phyloP scores from a whole-genome alignment of 2,888 invertebrate species.

The Plebejus anna region DNA sequence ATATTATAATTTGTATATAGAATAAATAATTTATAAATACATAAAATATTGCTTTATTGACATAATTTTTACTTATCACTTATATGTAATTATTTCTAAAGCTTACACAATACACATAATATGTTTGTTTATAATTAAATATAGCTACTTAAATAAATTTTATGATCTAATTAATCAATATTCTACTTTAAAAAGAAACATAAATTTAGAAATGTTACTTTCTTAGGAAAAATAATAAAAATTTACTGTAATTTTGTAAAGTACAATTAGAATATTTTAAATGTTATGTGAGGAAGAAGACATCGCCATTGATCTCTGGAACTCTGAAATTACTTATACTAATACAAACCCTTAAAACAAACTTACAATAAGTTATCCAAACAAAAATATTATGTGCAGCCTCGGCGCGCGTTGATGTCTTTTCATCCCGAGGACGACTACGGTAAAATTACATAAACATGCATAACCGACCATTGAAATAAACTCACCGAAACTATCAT shows the following conservation, averaged over 20 bases:
- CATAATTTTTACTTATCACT: neutral
- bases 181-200: too few species aligned
- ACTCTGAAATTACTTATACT: neutral
- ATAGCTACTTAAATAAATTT: neutral
- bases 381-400: conserved; percentile 29
- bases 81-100: neutral
- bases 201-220: neutral
- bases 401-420: conserved; percentile 72
- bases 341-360: neutral
- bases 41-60: neutral
- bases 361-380: neutral
- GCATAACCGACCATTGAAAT: conserved; percentile 31
- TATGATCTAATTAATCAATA: too few species aligned
- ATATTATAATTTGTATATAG: neutral
- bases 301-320: neutral
- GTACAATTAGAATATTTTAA: neutral
- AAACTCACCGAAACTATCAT: conserved; percentile 60
- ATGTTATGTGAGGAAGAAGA: neutral
- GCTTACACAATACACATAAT: neutral
- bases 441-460: conserved; percentile 8
- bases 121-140: neutral
- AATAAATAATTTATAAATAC: neutral
- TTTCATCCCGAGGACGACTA: conserved; percentile 46
- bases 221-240: neutral
- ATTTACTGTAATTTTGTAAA: neutral